phyloP scores from a whole-genome alignment of 1,140 invertebrate species.

The Neodiprion fabricii region DNA sequence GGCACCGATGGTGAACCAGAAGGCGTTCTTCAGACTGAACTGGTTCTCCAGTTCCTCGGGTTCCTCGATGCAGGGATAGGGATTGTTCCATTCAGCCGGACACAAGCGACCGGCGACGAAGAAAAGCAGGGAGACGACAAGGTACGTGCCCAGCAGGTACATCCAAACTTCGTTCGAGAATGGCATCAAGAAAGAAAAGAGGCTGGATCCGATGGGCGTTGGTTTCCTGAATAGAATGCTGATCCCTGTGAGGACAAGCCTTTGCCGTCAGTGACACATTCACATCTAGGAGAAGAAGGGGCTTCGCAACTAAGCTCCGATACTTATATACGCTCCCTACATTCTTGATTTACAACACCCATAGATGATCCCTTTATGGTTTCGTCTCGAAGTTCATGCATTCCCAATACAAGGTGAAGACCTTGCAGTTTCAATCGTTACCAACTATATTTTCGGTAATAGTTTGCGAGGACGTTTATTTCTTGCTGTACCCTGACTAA shows the following conservation, averaged over 20 bases:
- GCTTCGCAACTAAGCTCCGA: neutral
- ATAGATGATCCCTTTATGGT: too few species aligned
- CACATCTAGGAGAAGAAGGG: neutral
- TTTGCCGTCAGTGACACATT: neutral
- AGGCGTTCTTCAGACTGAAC: constrained; percentile 81
- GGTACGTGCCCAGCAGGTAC: constrained; percentile 76
- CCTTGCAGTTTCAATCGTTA: too few species aligned
- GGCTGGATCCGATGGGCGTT: constrained; percentile 76
- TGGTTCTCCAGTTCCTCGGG: constrained; percentile 80
- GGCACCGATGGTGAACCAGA: constrained; percentile 83
- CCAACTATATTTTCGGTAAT: too few species aligned
- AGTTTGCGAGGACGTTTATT: too few species aligned
- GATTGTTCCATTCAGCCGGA: constrained; percentile 84
- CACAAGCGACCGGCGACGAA: constrained; percentile 82
- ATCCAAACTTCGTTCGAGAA: constrained; percentile 86
- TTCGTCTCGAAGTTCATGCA: too few species aligned
- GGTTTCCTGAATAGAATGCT: constrained; percentile 86
- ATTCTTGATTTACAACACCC: too few species aligned
- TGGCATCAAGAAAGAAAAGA: constrained; percentile 90
- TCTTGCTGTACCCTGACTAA: too few species aligned
- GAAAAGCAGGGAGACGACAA: constrained; percentile 79
- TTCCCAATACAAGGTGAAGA: too few species aligned
- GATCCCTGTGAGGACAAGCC: constrained; percentile 66
- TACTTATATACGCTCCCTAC: too few species aligned
- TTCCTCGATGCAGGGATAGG: constrained; percentile 80